Evolutionary conservation across 2,888 invertebrate genomes (phyloP), one percentile per base, ranked within the genome.

Genomic region (Spodoptera picta): DNA sequence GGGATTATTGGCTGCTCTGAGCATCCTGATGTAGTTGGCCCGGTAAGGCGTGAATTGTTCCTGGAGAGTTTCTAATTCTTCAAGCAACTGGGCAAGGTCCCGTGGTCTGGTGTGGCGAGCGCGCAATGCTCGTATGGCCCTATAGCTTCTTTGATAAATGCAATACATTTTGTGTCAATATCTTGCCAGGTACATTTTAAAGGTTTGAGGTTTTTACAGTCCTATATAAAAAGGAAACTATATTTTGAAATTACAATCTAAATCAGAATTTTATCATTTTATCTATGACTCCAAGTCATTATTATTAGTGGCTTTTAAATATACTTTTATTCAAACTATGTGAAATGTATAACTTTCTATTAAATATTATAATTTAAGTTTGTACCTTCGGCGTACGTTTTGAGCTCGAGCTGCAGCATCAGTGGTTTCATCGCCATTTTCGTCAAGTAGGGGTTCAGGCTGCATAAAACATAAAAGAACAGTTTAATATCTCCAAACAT

Each of bases 11-110:
- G 83, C 81, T 4, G 80, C 79, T 0, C 85, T 77, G 4, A 92
- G 81, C 54, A 86, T 68, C 3, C 77, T 56, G 24, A 87, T 67
- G 70, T 88, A 91, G 12, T 60, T 70, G 2, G 70, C 63, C 19
- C 89, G 84, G 73, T 80, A 85, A 0, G 90, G 91, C 2, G 85
- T 79, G 60, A 92, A 92, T 49, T 87, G 84, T 4, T 81, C 83
- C 4, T 87, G 83, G n/a, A 92, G 77, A 1, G 49, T 41, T 12
- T 90, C 86, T 42, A 92, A 55, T 41, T 92, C 91, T 2, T 88
- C 87, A 0, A 91, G 60, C 50, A 92, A 73, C 45, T 76, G 76
- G 1, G 77, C 89, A 7, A 92, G 81, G 58, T 91, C 90, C 0
- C 85, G 82, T 0, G 91, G 91, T 41, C 86, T 83, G 0, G 85